These are phyloP conservation scores for Lasiurus cinereus DNA, from an alignment of 2,113 vertebrate genomes.

Conservation along the genomic window DNA sequence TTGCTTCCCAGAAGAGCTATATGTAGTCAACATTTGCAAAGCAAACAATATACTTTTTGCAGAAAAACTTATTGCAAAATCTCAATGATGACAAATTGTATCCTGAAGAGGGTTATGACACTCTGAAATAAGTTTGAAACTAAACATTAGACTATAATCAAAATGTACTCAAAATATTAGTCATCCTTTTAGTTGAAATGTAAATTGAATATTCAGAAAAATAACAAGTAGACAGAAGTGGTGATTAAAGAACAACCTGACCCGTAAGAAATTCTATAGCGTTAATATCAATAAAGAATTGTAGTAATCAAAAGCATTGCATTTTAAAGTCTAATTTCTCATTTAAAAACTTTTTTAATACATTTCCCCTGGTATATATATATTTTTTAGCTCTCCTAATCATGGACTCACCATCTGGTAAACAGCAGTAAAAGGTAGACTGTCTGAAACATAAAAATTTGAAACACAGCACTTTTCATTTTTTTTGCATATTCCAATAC, in stretches of 20 bases:
- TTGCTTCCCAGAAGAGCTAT: neutral
- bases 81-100: neutral
- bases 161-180: conserved; percentile 44
- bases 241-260: neutral
- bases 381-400: conserved; percentile 58
- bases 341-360: conserved; percentile 52
- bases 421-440: neutral
- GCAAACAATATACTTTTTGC: neutral
- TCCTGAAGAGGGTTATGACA: neutral
- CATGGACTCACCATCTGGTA: conserved; percentile 39
- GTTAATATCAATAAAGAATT: neutral
- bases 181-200: neutral
- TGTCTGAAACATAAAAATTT: neutral
- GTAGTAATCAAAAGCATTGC: neutral
- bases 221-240: neutral
- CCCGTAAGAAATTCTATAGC: neutral
- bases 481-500: neutral
- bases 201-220: neutral
- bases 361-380: conserved; percentile 61
- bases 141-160: neutral
- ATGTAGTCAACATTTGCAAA: neutral
- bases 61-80: neutral
- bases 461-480: neutral
- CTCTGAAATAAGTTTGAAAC: neutral
- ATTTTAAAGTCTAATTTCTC: neutral